Conservation (phyloP, 1,140 invertebrate genomes). For the Drosophila varians region DNA sequence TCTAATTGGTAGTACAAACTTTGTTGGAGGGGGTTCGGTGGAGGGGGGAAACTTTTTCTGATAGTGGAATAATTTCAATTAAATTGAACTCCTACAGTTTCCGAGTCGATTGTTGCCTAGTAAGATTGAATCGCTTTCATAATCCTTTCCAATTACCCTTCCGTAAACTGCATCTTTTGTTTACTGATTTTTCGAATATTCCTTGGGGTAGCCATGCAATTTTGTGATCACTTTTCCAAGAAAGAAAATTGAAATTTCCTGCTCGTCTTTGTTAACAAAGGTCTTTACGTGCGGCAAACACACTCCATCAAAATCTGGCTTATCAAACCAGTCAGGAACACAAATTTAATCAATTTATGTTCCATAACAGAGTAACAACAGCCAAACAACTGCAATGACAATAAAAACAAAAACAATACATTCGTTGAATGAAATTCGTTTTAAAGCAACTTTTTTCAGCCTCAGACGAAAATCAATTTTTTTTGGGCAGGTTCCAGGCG, state of each 20-base stretch:
- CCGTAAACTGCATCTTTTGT: neutral
- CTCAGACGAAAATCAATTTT: constrained; percentile 54
- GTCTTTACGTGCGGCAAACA: neutral
- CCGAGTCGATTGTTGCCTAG: neutral
- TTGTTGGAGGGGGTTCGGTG: neutral
- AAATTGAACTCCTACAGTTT: neutral
- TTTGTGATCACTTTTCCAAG: too few species aligned
- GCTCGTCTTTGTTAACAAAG: neutral
- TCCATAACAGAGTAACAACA: constrained; percentile 17
- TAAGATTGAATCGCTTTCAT: neutral
- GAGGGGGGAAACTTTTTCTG: neutral
- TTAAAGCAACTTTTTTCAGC: constrained; percentile 20
- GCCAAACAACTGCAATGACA: neutral
- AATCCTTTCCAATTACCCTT: neutral
- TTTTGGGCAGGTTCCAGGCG: constrained; percentile 27
- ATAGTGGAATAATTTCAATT: neutral
- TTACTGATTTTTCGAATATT: neutral
- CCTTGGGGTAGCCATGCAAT: neutral
- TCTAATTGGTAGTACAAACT: constrained; percentile 33
- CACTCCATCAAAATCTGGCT: constrained; percentile 30
- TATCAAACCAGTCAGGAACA: constrained; percentile 46
- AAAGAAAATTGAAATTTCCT: neutral
- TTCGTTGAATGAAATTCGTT: constrained; percentile 47
- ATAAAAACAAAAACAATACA: neutral
- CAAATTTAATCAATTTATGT: constrained; percentile 79